Percentiles rank a stretch among this genome's conserved stretches.
Evolutionary conservation across 2,888 invertebrate genomes (phyloP).

Genomic region (Parnassius glacialis): DNA sequence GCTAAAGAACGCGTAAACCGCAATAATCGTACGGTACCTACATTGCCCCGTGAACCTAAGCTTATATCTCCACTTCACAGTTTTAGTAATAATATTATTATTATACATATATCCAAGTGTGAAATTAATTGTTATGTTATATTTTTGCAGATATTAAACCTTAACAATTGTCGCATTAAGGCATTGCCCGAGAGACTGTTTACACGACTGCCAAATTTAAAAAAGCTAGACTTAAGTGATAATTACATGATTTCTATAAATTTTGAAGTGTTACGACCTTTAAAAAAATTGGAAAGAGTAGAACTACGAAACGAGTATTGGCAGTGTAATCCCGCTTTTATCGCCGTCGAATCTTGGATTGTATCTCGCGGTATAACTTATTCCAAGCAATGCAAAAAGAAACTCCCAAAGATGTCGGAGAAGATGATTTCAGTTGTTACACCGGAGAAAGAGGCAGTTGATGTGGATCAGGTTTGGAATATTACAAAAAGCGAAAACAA

Average conservation of each 20-base stretch:
- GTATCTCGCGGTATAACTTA: conserved; percentile 60
- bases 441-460: conserved; percentile 50
- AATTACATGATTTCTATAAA: conserved; percentile 81
- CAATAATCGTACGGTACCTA: no score
- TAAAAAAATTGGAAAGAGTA: conserved; percentile 72
- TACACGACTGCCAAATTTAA: conserved; percentile 76
- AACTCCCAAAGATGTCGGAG: conserved; percentile 76
- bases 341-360: conserved; percentile 67
- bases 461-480: conserved; percentile 67
- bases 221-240: conserved; percentile 80
- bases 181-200: conserved; percentile 76
- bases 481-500: conserved; percentile 46
- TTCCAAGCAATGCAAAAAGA: conserved; percentile 66
- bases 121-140: neutral
- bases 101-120: neutral
- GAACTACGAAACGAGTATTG: conserved; percentile 80
- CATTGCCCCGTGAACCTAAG: no score
- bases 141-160: conserved; percentile 73
- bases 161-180: conserved; percentile 82
- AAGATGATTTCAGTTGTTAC: conserved; percentile 75
- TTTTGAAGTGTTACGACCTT: conserved; percentile 65
- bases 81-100: no score
- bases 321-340: conserved; percentile 74
- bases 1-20: no score
- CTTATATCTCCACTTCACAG: no score